Evolutionary conservation across 2,888 invertebrate genomes (phyloP).

Genomic region (Drosophila putrida): DNA sequence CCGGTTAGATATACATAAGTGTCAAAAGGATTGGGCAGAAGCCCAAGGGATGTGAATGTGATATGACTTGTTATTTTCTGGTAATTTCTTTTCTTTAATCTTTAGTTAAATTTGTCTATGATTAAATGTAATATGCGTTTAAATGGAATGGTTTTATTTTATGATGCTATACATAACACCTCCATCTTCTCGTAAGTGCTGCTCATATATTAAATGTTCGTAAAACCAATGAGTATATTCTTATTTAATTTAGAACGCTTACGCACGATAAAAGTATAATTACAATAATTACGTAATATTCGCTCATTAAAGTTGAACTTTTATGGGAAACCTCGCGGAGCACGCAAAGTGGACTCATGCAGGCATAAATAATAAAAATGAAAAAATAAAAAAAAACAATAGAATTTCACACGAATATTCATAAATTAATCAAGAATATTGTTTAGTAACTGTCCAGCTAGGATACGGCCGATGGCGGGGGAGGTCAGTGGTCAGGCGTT

Average conservation of each 20-base stretch:
- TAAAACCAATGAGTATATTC: slow-evolving; percentile 37
- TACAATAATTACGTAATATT: slow-evolving; percentile 66
- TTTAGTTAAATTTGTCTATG: background rate
- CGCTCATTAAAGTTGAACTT: slow-evolving; percentile 66
- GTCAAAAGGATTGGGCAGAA: slow-evolving; percentile 1
- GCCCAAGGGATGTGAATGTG: slow-evolving; percentile 21
- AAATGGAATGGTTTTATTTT: too few species aligned
- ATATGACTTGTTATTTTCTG: slow-evolving; percentile 32
- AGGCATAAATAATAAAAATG: slow-evolving; percentile 62
- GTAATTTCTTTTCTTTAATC: background rate
- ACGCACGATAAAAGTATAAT: slow-evolving; percentile 64
- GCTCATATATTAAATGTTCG: slow-evolving; percentile 47
- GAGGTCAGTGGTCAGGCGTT: slow-evolving; percentile 15
- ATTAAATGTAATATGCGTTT: background rate
- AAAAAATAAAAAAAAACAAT: slow-evolving; percentile 25
- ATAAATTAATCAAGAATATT: slow-evolving; percentile 82
- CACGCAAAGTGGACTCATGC: slow-evolving; percentile 65
- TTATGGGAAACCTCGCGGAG: slow-evolving; percentile 39
- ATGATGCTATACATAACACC: background rate
- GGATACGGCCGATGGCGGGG: background rate
- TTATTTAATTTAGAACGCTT: slow-evolving; percentile 53
- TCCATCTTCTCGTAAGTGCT: slow-evolving; percentile 22
- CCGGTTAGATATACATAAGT: slow-evolving; percentile 22
- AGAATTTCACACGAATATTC: slow-evolving; percentile 77
- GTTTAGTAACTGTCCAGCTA: slow-evolving; percentile 59